Percentiles rank a stretch among this genome's conserved stretches.
These are phyloP conservation scores for Rhodinocichla rosea DNA, from an alignment of 2,113 vertebrate genomes.

Conservation along the genomic window DNA sequence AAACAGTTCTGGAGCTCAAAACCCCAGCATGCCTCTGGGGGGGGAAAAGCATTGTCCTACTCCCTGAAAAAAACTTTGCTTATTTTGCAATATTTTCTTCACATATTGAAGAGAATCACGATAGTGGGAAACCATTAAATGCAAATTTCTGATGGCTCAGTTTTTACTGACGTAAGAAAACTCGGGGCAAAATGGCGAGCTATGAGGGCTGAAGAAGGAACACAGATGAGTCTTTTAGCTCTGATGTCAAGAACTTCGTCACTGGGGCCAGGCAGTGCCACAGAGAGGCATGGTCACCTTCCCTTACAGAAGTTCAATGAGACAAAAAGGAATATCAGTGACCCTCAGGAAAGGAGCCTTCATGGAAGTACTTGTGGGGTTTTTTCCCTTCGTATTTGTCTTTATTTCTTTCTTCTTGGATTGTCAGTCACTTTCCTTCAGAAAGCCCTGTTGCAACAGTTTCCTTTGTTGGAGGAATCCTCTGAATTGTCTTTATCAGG, in stretches of 20 bases:
- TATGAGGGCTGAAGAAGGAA: neutral
- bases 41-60: rapidly evolving
- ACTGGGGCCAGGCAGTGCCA: neutral
- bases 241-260: neutral
- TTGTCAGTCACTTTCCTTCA: neutral
- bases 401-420: neutral
- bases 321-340: neutral
- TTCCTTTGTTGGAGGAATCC: neutral
- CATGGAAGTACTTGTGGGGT: neutral
- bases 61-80: neutral
- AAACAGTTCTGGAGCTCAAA: neutral
- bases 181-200: neutral
- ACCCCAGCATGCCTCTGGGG: neutral
- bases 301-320: neutral
- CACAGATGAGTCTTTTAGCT: neutral
- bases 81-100: neutral
- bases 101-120: neutral
- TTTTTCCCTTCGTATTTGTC: neutral
- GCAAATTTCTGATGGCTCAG: neutral
- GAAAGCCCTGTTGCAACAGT: neutral
- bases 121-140: neutral
- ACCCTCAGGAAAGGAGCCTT: neutral
- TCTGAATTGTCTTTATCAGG: neutral
- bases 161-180: neutral
- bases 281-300: neutral